phyloP scores from a whole-genome alignment of 2,797 vertebrate species.

The Loris lydekkerianus region DNA sequence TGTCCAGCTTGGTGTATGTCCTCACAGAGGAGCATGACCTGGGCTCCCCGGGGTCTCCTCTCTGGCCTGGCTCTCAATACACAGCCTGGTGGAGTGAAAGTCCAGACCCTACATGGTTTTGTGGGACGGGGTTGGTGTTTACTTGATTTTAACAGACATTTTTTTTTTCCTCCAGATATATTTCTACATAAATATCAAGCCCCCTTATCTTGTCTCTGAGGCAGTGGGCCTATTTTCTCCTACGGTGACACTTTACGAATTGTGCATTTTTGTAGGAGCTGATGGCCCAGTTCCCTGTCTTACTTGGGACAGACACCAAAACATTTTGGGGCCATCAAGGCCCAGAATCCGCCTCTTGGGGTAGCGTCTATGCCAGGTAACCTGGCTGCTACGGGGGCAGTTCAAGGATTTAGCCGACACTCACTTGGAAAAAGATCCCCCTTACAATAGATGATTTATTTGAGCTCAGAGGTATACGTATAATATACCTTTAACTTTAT shows the following conservation, averaged over 20 bases:
- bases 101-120: fast-evolving
- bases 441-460: neutral
- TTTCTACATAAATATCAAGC: too few relatives aligned
- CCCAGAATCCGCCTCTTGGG: neutral
- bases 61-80: neutral
- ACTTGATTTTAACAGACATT: neutral
- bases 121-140: neutral
- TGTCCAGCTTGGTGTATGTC: too few relatives aligned
- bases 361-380: too few relatives aligned
- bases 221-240: too few relatives aligned
- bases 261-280: fast-evolving
- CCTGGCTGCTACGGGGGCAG: fast-evolving
- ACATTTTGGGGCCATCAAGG: fast-evolving
- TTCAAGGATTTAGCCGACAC: neutral
- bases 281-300: fast-evolving
- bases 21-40: fast-evolving
- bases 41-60: too few relatives aligned
- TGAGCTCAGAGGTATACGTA: neutral
- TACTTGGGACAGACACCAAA: neutral
- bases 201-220: too few relatives aligned
- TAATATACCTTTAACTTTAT: neutral
- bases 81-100: neutral
- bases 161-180: too few relatives aligned
- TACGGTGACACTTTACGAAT: too few relatives aligned
- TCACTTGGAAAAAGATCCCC: neutral